These are phyloP conservation scores for Limnephilus auricula DNA, from an alignment of 2,888 invertebrate genomes.

Conservation along the genomic window DNA sequence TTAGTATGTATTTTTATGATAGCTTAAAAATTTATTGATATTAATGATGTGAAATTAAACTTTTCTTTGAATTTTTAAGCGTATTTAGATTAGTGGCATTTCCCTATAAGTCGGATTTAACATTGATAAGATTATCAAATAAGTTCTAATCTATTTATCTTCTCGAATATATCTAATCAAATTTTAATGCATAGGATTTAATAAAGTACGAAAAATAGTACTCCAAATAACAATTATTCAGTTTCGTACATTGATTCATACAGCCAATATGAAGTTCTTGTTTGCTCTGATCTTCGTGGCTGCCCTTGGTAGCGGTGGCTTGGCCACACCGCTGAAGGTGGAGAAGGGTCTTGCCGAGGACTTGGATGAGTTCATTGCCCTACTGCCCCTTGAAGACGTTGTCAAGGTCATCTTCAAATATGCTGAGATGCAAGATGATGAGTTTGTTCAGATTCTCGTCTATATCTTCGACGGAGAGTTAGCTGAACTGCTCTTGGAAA, in stretches of 20 bases:
- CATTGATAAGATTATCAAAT: too few relatives aligned
- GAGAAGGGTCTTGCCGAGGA: constrained; percentile 67
- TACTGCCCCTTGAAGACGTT: constrained; percentile 68
- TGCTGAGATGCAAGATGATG: constrained; percentile 64
- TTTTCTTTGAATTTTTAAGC: too few relatives aligned
- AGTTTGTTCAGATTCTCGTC: constrained; percentile 68
- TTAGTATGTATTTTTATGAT: too few relatives aligned
- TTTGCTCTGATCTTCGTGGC: constrained; percentile 65
- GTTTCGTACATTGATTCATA: background rate
- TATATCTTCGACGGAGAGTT: constrained; percentile 68
- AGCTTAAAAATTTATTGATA: too few relatives aligned
- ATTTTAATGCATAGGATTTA: background rate
- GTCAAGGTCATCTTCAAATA: constrained; percentile 66
- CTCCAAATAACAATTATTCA: background rate
- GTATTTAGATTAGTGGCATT: too few relatives aligned
- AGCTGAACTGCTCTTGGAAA: constrained; percentile 66
- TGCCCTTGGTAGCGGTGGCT: constrained; percentile 64
- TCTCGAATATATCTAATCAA: background rate
- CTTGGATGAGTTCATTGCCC: constrained; percentile 68
- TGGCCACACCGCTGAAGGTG: constrained; percentile 58
- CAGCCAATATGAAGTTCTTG: constrained; percentile 66
- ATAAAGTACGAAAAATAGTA: background rate
- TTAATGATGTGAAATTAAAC: too few relatives aligned
- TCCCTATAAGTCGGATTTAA: too few relatives aligned
- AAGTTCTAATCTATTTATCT: background rate